A percentile compares a stretch with the other conserved stretches of the same genome.
Evolutionary conservation across 2,113 vertebrate genomes (phyloP).

Genomic region (Ranitomeya variabilis): DNA sequence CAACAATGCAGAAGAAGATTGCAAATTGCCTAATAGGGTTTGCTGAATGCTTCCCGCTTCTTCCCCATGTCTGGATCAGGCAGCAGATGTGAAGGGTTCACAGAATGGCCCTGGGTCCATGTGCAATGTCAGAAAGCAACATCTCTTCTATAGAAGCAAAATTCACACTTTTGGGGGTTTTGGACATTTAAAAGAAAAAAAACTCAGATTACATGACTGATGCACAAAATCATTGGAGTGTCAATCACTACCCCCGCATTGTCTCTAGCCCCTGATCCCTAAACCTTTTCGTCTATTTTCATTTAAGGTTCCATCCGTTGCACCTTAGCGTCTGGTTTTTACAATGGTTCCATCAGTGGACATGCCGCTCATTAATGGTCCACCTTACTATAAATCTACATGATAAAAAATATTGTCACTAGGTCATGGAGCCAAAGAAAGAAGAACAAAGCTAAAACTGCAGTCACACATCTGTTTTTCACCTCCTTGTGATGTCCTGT

Average conservation of each 20-base stretch:
- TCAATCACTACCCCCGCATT: background rate
- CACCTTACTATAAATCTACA: no score
- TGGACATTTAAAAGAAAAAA: background rate
- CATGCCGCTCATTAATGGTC: no score
- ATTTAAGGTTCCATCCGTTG: no score
- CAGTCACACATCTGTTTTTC: no score
- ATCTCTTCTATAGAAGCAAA: background rate
- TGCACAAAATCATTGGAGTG: background rate
- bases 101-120: background rate
- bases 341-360: no score
- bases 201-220: background rate
- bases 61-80: conserved; percentile 68
- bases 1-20: conserved; percentile 63
- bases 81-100: conserved; percentile 2
- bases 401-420: no score
- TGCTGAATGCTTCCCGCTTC: conserved; percentile 53
- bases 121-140: background rate
- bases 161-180: background rate
- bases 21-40: conserved; percentile 64
- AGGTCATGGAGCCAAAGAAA: no score
- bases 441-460: no score
- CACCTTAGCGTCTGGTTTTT: no score
- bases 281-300: no score
- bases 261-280: no score
- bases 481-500: no score